Evolutionary conservation across 2,888 invertebrate species (phyloP).

Genomic region (Trissonchulus sp.): DNA sequence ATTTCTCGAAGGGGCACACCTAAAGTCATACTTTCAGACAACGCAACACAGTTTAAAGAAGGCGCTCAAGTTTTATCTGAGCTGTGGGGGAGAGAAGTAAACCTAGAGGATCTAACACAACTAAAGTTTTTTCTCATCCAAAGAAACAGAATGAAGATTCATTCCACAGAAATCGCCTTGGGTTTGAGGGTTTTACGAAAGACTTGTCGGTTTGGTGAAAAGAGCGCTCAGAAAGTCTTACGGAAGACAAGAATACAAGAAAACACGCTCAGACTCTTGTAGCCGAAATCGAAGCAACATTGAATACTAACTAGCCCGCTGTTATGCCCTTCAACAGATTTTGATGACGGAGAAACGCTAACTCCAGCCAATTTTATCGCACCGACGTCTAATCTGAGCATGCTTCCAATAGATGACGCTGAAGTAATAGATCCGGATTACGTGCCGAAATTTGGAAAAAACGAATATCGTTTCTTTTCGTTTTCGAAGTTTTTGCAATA

Average conservation of each 20-base stretch:
- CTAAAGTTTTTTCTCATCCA: background rate
- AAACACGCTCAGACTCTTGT: too few relatives aligned
- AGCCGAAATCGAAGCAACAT: background rate
- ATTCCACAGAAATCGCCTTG: background rate
- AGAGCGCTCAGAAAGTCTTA: slow-evolving; percentile 2
- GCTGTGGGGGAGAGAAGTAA: background rate
- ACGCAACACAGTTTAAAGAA: background rate
- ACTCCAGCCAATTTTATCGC: background rate
- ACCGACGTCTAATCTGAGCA: too few relatives aligned
- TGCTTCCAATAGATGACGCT: too few relatives aligned
- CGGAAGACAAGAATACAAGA: too few relatives aligned
- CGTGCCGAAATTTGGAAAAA: too few relatives aligned
- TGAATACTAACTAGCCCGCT: background rate
- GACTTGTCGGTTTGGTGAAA: background rate
- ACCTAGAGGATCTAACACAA: background rate
- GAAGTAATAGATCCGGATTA: too few relatives aligned
- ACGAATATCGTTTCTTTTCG: too few relatives aligned
- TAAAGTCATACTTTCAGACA: background rate
- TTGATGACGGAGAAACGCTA: background rate
- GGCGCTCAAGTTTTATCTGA: background rate
- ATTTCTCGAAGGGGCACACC: background rate
- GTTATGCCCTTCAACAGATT: background rate
- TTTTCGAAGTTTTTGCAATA: too few relatives aligned
- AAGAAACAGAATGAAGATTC: background rate
- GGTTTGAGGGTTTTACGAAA: background rate